phyloP scores from a whole-genome alignment of 2,888 invertebrate species.

The Drosophila niveifrons region DNA sequence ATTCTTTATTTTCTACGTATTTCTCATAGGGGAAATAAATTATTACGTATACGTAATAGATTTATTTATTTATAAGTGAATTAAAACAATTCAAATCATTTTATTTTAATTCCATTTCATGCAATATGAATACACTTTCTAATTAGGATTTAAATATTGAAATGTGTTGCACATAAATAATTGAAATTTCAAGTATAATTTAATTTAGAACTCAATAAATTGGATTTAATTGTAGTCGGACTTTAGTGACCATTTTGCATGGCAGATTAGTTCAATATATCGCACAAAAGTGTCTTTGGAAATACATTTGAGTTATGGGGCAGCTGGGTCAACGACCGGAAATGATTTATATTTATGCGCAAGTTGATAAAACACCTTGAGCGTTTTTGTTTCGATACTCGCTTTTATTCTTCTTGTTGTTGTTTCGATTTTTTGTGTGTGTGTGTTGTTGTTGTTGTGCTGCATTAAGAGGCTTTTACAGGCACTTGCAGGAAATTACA shows the following conservation, averaged over 20 bases:
- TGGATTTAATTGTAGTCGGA: neutral
- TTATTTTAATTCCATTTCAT: too few species aligned
- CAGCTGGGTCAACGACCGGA: conserved; percentile 28
- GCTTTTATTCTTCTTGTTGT: neutral
- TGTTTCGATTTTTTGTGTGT: conserved; percentile 1
- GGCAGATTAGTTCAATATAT: conserved; percentile 10
- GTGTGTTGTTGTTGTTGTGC: conserved; percentile 13
- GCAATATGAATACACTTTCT: too few species aligned
- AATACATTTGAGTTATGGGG: conserved; percentile 16
- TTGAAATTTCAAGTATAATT: neutral
- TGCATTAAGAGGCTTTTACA: conserved; percentile 26
- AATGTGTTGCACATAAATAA: too few species aligned
- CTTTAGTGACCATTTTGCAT: conserved; percentile 3
- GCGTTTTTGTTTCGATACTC: neutral
- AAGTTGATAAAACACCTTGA: conserved; percentile 21
- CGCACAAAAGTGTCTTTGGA: neutral
- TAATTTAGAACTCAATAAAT: neutral
- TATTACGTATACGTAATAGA: too few species aligned
- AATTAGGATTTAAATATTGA: too few species aligned
- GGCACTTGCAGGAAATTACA: conserved; percentile 56
- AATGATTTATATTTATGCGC: conserved; percentile 33
- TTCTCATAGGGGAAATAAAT: too few species aligned
- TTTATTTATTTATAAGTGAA: too few species aligned
- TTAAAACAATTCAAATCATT: too few species aligned
- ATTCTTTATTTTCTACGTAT: too few species aligned